Base-by-base conservation (phyloP, 1,140 invertebrate genomes). In the Zaprionus ghesquierei region DNA sequence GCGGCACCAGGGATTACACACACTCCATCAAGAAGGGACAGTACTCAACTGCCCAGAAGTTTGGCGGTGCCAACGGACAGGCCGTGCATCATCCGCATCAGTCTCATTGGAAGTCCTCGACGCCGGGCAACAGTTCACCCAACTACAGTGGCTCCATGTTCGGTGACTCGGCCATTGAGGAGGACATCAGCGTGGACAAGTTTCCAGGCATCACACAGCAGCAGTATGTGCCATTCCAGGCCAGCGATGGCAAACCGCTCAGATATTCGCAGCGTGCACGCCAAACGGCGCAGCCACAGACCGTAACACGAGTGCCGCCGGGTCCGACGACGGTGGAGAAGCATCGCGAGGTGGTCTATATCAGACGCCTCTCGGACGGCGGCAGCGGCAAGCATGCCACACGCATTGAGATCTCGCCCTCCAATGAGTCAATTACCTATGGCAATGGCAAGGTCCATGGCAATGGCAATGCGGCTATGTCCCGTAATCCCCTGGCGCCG, bases 1-100 rank as follows among this genome's bases (percentile, higher is more conserved):
- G 93, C 1, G 94, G 94, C 9, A 94, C 94, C 0, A 91, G 93
- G 25, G 94, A 94, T 46, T 94, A 94, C 70, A 94, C 94, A 2
- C 93, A 93, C 86, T 94, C 93, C 2, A 93, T 94, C 29, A 94
- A 94, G 73, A 90, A 90, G 51, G 90, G 90, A 0, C 75, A 76
- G 76, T 91, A 89, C 31, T 80, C 84, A 10, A 77, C 69, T 55
- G 84, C 76, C 10, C 72, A 87, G 23, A 87, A 87, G 69, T 84
- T 89, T 9, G 79, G 56, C 33, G 79, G 56, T 29, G 66, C 60
- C 51, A 75, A 91, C 53, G 69, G 86, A 2, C 60, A 77, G 5
- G 22, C 44, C 18, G 51, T 50, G 13, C 75, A 79, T 46, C 41
- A 12, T 20, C 60, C 73, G 35, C 82, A 87, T 12, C 77, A 84